phyloP scores from a whole-genome alignment of 2,797 vertebrate genomes.

The Sparus aurata region DNA sequence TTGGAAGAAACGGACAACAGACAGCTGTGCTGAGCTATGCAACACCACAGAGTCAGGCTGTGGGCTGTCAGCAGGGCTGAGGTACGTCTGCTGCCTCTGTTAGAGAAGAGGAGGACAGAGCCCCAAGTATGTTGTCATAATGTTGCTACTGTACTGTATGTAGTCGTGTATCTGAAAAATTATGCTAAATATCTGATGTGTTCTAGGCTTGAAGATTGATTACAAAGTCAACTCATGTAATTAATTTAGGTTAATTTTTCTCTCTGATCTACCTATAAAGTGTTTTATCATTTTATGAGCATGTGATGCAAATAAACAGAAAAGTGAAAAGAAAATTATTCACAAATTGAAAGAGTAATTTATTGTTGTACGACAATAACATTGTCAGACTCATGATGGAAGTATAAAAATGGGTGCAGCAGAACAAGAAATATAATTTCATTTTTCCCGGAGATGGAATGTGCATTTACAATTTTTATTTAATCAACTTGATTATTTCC shows the following conservation, averaged over 20 bases:
- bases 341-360: neutral
- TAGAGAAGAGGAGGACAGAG: constrained; percentile 26
- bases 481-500: no score
- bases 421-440: no score
- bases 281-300: constrained; percentile 4
- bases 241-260: no score
- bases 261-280: neutral
- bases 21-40: constrained; percentile 86
- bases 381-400: no score
- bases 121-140: constrained; percentile 8
- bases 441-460: no score
- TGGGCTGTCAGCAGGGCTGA: constrained; percentile 72
- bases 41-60: constrained; percentile 70
- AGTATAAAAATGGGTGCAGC: no score
- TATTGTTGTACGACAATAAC: no score
- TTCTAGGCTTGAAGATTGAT: neutral
- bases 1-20: constrained; percentile 75
- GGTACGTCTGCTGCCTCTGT: constrained; percentile 57
- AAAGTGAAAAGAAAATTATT: constrained; percentile 1
- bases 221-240: neutral
- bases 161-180: neutral
- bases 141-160: neutral
- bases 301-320: neutral
- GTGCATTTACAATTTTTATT: no score
- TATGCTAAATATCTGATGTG: neutral